These are phyloP conservation scores for Sigmodon hispidus DNA, from an alignment of 2,113 vertebrate species.

Conservation along the genomic window DNA sequence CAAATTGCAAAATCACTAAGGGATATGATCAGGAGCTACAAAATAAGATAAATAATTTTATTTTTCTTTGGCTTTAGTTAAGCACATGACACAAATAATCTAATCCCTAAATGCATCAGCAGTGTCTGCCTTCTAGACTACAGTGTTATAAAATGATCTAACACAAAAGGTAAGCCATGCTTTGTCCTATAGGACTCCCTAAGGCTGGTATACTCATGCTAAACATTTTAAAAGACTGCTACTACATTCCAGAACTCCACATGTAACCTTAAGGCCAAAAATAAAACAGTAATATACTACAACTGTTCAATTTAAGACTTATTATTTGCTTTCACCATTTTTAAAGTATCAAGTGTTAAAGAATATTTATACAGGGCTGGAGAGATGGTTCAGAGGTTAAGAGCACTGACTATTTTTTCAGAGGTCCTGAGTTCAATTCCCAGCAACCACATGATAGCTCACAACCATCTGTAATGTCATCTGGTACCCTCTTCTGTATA, in stretches of 20 bases:
- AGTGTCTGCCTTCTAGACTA: not conserved
- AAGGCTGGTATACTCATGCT: not conserved
- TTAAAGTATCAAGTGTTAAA: not conserved
- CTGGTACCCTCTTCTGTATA: too few relatives aligned
- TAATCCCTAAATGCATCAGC: not conserved
- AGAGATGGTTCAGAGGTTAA: too few relatives aligned
- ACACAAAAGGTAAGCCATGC: not conserved
- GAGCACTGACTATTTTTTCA: too few relatives aligned
- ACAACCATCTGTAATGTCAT: too few relatives aligned
- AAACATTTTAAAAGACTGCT: slow-evolving; percentile 12
- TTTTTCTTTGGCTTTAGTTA: not conserved
- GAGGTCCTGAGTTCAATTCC: too few relatives aligned
- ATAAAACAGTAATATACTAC: slow-evolving; percentile 38
- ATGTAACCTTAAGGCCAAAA: slow-evolving; percentile 48
- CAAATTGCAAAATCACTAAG: not conserved
- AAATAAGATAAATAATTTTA: slow-evolving; percentile 1
- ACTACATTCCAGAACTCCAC: not conserved
- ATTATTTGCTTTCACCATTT: not conserved
- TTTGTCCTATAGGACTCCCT: not conserved
- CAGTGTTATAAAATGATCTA: slow-evolving; percentile 41
- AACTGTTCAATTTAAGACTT: slow-evolving; percentile 60
- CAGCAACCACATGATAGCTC: too few relatives aligned
- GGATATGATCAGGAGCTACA: not conserved
- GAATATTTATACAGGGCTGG: not conserved
- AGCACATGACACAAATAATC: not conserved